Base-by-base conservation (phyloP, 1,140 invertebrate genomes). In the Pseudomyrmex concolor region DNA sequence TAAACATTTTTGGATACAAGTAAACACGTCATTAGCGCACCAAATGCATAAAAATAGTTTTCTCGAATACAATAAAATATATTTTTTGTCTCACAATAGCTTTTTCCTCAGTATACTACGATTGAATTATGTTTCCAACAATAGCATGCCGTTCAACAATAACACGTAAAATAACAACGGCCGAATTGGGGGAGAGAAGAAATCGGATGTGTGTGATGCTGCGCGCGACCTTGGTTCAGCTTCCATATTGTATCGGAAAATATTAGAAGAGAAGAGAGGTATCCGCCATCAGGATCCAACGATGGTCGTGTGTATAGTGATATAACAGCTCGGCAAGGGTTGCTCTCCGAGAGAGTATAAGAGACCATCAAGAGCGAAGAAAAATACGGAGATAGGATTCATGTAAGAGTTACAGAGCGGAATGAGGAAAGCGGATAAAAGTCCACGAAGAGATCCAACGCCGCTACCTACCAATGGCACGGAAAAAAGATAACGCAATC, bases 391-490 rank as follows among this genome's bases (percentile, higher is more conserved):
- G 86, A 88, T 88, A 48, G 86, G 86, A 88, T 88, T 72, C 64
- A 66, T 62, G 74, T 70, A 55, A 76, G 62, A 84, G 86, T 85
- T 87, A 85, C 82, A 76, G 22, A 57, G 67, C 25, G 67, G 62
- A 87, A 87, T 77, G 84, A 88, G 77, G 68, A 83, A 88, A 88
- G 70, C 84, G 84, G 84, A 86, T 88, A 84, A 88, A 81, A 57
- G 73, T 76, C 66, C 59, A 66, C 55, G 60, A 80, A 64, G n/a
- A 84, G 84, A 89, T 88, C 64, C 64, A 85, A 57, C 67, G 77
- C 43, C 72, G 66, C 71, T 74, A 80, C 57, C 25, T 34, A 34
- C 17, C 45, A 59, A 25, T 54, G 63, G 45, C 45, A 74, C 43
- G 54, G 55, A 51, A 73, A 87, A 88, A 76, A 66, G 34, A 86